Evolutionary conservation across 2,888 invertebrate genomes (phyloP), one percentile per base, ranked within the genome.

Genomic region (Lamellibrachia satsuma): DNA sequence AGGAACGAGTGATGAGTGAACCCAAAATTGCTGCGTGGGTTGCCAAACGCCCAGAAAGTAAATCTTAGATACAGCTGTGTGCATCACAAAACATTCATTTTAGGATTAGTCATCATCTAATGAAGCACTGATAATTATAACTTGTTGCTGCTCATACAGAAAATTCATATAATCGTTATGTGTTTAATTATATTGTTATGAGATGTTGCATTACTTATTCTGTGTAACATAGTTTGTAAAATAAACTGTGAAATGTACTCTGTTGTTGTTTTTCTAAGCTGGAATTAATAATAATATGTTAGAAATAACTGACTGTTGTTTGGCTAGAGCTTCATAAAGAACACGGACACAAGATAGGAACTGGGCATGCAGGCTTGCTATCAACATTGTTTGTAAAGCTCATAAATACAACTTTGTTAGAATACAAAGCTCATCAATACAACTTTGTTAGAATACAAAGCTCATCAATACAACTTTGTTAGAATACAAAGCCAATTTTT

Each of bases 11-110:
- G 52, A 92, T 93, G 90, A 55, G 92, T 75, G 22, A 92, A 6
- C 94, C 94, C 2, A 93, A 93, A 52, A 93, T 95, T n/a, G 94
- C 94, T 0, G 93, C 93, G 7, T 94, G 94, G 94, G 92, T 95
- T 7, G 93, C 91, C 27, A 94, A 93, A 39, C 93, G 95, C 90
- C 94, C 95, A 11, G 52, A 75, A 22, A 75, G 75, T 75, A 75
- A 75, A 15, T 75, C 7, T n/a, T 75, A 75, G 75, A 75, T 22
- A 75, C 75, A 75, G 75, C 75, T 22, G 75, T 22, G 75, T 22
- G n/a, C n/a, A n/a, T 75, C 75, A 75, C 75, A 22, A n/a, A 15
- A 75, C 75, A 75, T 22, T 75, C 75, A 75, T 75, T 75, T 75
- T n/a, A 75, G 75, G 15, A 75, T 39, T 39, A 39, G 39, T 75